Evolutionary conservation across 2,888 invertebrate species (phyloP), one percentile per base, ranked within the genome.

Genomic region (Patella depressa): DNA sequence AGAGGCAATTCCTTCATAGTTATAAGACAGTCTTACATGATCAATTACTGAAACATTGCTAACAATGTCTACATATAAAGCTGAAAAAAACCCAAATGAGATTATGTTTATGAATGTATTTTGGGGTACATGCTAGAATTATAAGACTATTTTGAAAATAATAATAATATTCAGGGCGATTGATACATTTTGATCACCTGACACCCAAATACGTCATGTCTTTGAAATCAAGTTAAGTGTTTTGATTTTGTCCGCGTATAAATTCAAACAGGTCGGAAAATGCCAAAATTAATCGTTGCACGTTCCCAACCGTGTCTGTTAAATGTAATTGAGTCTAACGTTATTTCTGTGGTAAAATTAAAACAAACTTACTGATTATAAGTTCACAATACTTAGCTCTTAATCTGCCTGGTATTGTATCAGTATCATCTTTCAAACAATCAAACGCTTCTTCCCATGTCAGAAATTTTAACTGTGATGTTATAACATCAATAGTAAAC

Each of bases 331-430:
- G 45, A 45, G 7, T 4, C 45, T 45, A 1, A 9, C 45, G 0
- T 45, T 45, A 9, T 45, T 45, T 45, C 45, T 45, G 9, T 4
- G 45, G 34, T 34, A 34, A 34, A 34, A 34, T 34, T 34, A 45
- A 45, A n/a, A 7, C 70, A 2, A 19, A 87, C 88, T 83, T 80
- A 90, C 90, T 88, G 73, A 89, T 90, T 79, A 91, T 90, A 12
- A 91, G 89, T 55, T 88, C 86, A 82, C 91, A 90, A 85, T 91
- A 91, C 79, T 88, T 89, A 65, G 91, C 90, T 2, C 90, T 80
- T 11, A 91, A 85, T 72, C 87, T 83, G 77, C 90, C 90, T 2
- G 90, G 90, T 9, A 91, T 80, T 29, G 85, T 76, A 45, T 85
- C 84, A 78, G 85, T 76, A 45, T 85, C 84, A 78, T 90, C 88